These are phyloP conservation scores for Hanleya hanleyi DNA, from an alignment of 2,888 invertebrate genomes.

Conservation along the genomic window DNA sequence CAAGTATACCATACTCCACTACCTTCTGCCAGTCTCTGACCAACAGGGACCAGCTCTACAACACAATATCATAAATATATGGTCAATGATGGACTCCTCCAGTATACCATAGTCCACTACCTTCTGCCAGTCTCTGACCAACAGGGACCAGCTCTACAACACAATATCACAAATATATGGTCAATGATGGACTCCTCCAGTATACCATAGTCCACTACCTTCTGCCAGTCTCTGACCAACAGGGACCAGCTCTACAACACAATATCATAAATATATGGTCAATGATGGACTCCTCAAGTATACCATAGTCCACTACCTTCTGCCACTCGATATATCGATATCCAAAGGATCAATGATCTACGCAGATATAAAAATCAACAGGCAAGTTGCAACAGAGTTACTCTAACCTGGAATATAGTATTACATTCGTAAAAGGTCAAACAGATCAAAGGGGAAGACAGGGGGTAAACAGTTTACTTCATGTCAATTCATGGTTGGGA, in stretches of 20 bases:
- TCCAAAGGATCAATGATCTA: too few species aligned
- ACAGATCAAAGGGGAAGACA: too few species aligned
- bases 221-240: slow-evolving; percentile 61
- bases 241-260: slow-evolving; percentile 54
- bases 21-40: slow-evolving; percentile 63
- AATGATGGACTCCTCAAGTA: slow-evolving; percentile 66
- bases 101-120: slow-evolving; percentile 62
- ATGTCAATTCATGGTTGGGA: too few species aligned
- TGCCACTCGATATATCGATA: too few species aligned
- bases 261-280: too few species aligned
- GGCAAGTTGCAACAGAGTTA: too few species aligned
- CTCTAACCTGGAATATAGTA: too few species aligned
- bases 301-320: slow-evolving; percentile 54
- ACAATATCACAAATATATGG: too few species aligned
- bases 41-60: slow-evolving; percentile 52
- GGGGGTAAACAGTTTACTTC: too few species aligned
- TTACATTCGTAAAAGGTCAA: too few species aligned
- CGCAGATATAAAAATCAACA: too few species aligned
- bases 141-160: slow-evolving; percentile 52
- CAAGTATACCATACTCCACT: slow-evolving; percentile 60
- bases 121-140: slow-evolving; percentile 61
- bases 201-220: slow-evolving; percentile 58
- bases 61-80: too few species aligned
- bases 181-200: slow-evolving; percentile 67
- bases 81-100: slow-evolving; percentile 64